Conservation (phyloP, 2,797 vertebrate species). For the Ambastaia sidthimunki region DNA sequence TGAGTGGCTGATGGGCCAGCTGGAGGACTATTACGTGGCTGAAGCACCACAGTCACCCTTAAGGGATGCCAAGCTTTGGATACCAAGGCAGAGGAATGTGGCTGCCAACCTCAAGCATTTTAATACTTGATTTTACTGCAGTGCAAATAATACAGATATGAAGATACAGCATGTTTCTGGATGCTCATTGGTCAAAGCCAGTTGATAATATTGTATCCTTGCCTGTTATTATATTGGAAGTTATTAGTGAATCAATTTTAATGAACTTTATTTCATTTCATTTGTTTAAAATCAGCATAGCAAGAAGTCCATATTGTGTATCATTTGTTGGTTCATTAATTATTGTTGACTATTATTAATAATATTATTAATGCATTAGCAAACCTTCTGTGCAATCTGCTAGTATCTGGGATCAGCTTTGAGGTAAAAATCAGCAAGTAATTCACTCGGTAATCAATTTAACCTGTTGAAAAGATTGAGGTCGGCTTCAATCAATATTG, state of each 20-base stretch:
- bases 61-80: constrained; percentile 25
- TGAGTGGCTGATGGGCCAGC: constrained; percentile 18
- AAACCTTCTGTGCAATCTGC: neutral
- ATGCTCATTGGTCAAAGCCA: neutral
- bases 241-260: neutral
- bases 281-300: neutral
- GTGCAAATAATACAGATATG: neutral
- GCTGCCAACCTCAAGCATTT: constrained; percentile 9
- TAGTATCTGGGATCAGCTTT: neutral
- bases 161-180: neutral
- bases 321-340: neutral
- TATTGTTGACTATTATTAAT: neutral
- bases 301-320: neutral
- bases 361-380: neutral
- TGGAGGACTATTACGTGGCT: constrained; percentile 30
- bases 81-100: constrained; percentile 8
- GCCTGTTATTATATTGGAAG: neutral
- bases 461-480: neutral
- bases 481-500: constrained; percentile 6
- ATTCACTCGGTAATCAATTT: neutral
- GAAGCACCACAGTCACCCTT: constrained; percentile 20
- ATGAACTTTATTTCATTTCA: neutral
- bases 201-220: neutral
- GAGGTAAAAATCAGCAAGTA: neutral
- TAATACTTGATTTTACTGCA: constrained; percentile 16